A percentile compares a stretch with the other conserved stretches of the same genome.
Conservation (phyloP, 2,888 invertebrate genomes). For the Chromoteleia sp. region DNA sequence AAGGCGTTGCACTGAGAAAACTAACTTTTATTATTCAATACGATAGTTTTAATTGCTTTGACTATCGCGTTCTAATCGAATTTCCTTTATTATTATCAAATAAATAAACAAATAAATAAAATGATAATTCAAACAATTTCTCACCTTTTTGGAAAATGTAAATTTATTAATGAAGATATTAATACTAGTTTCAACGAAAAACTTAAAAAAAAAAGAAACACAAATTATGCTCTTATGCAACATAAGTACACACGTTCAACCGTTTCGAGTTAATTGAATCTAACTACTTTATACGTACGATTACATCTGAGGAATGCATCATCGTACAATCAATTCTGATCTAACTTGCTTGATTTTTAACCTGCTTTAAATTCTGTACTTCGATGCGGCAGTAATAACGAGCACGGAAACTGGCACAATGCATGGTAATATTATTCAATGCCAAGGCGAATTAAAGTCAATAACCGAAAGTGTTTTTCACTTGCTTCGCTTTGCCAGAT, state of each 20-base stretch:
- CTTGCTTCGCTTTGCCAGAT: background rate
- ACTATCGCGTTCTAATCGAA: too few species aligned
- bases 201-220: too few species aligned
- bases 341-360: background rate
- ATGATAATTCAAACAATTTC: too few species aligned
- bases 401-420: background rate
- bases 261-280: background rate
- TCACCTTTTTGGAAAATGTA: background rate
- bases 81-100: too few species aligned
- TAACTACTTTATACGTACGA: background rate
- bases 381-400: background rate
- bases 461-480: background rate
- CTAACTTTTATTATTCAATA: too few species aligned
- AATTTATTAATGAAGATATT: background rate
- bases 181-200: too few species aligned
- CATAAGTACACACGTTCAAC: background rate
- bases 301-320: background rate
- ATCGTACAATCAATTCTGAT: background rate
- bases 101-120: too few species aligned
- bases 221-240: background rate
- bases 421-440: constrained; percentile 11
- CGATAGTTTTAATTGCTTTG: too few species aligned
- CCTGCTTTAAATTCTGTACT: background rate
- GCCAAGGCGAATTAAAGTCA: constrained; percentile 3
- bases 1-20: too few species aligned